Evolutionary conservation across 2,797 vertebrate genomes (phyloP), one percentile per base, ranked within the genome.

Genomic region (Leptoclinus maculatus): DNA sequence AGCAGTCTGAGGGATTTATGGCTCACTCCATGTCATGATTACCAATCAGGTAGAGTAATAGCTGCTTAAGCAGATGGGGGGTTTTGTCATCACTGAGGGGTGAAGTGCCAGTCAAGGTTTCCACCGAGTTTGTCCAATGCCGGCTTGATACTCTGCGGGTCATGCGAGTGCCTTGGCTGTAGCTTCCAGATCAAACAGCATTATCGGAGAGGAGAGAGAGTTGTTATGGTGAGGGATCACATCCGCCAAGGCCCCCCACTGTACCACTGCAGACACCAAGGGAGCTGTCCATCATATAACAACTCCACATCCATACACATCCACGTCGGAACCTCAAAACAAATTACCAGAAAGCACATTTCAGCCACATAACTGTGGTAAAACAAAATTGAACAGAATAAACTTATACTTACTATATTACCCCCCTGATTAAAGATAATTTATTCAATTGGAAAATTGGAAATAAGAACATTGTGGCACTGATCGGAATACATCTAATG

Each of bases 71-170:
- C 89, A 91, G 92, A 91, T 91, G 88, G 90, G 86, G 86, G 74
- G 89, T 43, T 93, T 83, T 89, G 88, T 93, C 93, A 90, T 91
- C 86, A 73, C 83, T 38, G 72, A 79, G 88, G 92, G 91, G 88
- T 94, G 92, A 95, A 90, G 83, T 89, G 90, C 87, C 92, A 95
- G 93, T 95, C 94, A 95, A 95, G 93, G 93, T 89, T 93, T 79
- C 81, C 74, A 72, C 69, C 16, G 71, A 82, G 80, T 88, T 87
- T 74, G 76, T 84, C 78, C 81, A 73, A 74, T 45, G 77, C 11
- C 1, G 47, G 81, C 76, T 66, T 66, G 78, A 76, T 74, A 66
- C 78, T 80, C 70, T 65, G 56, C 49, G 76, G 81, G 82, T 66
- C 86, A 77, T 80, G 89, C 79, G 86, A 71, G 89, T 39, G 69